phyloP scores from a whole-genome alignment of 1,140 invertebrate genomes.

The Palaemon carinicauda region DNA sequence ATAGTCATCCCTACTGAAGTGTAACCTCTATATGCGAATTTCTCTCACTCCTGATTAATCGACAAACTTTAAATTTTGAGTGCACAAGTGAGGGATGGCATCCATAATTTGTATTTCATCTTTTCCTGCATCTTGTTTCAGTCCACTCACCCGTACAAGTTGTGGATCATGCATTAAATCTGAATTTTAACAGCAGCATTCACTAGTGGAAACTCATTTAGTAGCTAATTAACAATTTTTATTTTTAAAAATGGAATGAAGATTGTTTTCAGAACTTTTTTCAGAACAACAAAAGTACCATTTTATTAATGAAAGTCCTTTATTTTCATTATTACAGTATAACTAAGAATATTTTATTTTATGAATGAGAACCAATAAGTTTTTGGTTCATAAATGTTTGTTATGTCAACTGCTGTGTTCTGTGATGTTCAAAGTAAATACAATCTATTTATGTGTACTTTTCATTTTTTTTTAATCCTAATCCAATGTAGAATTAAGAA shows the following conservation, averaged over 20 bases:
- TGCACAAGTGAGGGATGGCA: constrained; percentile 4
- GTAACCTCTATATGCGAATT: no score
- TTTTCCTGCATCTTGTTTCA: constrained; percentile 34
- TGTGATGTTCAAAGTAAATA: constrained; percentile 56
- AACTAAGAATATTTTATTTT: constrained; percentile 21
- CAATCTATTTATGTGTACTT: constrained; percentile 53
- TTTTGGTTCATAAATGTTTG: constrained; percentile 4
- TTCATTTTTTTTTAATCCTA: constrained; percentile 4
- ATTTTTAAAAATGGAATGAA: neutral
- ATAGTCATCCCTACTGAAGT: neutral
- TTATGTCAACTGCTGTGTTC: constrained; percentile 38
- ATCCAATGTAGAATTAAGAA: neutral
- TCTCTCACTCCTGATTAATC: no score
- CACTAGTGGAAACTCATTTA: constrained; percentile 22
- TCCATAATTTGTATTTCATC: constrained; percentile 22
- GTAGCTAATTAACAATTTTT: neutral
- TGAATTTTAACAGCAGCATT: constrained; percentile 29
- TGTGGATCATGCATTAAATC: constrained; percentile 3
- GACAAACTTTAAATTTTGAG: neutral
- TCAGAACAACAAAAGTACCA: no score
- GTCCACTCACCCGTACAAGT: constrained; percentile 15
- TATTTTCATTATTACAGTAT: constrained; percentile 32
- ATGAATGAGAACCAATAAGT: neutral
- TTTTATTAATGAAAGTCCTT: constrained; percentile 21
- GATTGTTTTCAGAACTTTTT: neutral